Evolutionary conservation across 1,140 invertebrate species (phyloP), one percentile per base, ranked within the genome.

Genomic region (Mya arenaria): DNA sequence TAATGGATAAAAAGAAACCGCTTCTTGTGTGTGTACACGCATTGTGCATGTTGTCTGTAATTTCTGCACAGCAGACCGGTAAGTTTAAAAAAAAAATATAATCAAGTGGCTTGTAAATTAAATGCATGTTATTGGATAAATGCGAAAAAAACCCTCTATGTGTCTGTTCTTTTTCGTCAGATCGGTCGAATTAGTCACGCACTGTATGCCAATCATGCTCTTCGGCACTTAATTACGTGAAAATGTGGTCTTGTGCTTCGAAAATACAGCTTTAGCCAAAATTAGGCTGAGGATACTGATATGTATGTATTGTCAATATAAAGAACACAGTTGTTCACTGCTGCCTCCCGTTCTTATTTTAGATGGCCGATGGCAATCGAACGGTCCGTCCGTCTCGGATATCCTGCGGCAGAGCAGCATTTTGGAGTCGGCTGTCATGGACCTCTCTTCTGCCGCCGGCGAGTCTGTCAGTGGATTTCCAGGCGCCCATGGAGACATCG

Each of bases 321-420:
- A 13, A 13, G 10, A 48, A n/a, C 10, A n/a, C n/a, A n/a, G 44
- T 48, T 48, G 10, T 48, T 48, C n/a, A 48, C n/a, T n/a, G n/a
- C 44, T n/a, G 10, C 44, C n/a, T 48, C 10, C n/a, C n/a, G n/a
- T 13, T 48, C 44, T n/a, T 13, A 48, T 48, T 13, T 48, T 13
- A 13, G 10, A 13, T 48, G 10, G 23, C n/a, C 66, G 66, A 8
- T 19, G 1, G 5, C 13, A 23, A 15, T 13, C n/a, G 1, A 30
- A 5, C 15, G 28, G 48, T 32, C 66, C 66, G n/a, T 71, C 66
- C 5, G 34, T 71, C 6, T 71, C 66, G 1, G 66, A 71, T 23
- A 52, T 71, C 6, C 44, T 71, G 0, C 41, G 41, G 2, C 28
- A 55, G 8, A 52, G 28, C 4, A 25, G 4, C 13, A n/a, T 19